A percentile compares a stretch with the other conserved stretches of the same genome.
These are phyloP conservation scores for Nyctibius bracteatus DNA, from an alignment of 2,113 vertebrate genomes.

Conservation along the genomic window DNA sequence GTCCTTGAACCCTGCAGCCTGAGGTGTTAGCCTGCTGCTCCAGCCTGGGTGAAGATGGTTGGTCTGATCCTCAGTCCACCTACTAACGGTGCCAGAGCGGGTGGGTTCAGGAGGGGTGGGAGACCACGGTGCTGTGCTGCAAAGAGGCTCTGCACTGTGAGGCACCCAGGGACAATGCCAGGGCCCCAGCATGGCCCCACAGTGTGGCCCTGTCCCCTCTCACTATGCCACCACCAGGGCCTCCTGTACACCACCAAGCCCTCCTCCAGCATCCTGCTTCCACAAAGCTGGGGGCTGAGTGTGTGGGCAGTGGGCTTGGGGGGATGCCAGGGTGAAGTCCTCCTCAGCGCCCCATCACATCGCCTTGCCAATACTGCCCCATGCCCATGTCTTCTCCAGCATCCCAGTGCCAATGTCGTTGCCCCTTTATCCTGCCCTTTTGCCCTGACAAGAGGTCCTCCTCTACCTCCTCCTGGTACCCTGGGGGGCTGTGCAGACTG, in stretches of 20 bases:
- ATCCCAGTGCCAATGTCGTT: neutral
- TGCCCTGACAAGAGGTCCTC: constrained; percentile 60
- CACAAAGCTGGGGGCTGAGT: neutral
- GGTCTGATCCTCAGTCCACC: neutral
- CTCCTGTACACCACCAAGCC: neutral
- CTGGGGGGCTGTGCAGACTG: neutral
- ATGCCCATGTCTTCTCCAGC: neutral
- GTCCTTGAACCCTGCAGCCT: neutral
- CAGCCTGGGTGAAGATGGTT: neutral
- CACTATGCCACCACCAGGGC: neutral
- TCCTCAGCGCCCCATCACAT: rapidly evolving
- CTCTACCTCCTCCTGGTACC: constrained; percentile 27
- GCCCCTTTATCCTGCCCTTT: neutral
- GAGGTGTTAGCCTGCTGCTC: neutral
- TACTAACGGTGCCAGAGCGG: neutral
- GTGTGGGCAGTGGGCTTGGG: neutral
- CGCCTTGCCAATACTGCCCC: neutral
- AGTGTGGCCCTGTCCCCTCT: neutral
- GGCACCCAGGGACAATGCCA: neutral
- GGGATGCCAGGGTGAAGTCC: neutral
- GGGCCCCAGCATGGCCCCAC: rapidly evolving
- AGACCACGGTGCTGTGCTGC: neutral
- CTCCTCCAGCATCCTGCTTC: neutral
- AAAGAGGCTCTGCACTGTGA: neutral
- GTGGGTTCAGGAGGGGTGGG: neutral